These are phyloP conservation scores for Aurelia aurita complex sp. Pacific DNA, from an alignment of 30 jellyfish, hydroid and myxozoan species.

Conservation along the genomic window DNA sequence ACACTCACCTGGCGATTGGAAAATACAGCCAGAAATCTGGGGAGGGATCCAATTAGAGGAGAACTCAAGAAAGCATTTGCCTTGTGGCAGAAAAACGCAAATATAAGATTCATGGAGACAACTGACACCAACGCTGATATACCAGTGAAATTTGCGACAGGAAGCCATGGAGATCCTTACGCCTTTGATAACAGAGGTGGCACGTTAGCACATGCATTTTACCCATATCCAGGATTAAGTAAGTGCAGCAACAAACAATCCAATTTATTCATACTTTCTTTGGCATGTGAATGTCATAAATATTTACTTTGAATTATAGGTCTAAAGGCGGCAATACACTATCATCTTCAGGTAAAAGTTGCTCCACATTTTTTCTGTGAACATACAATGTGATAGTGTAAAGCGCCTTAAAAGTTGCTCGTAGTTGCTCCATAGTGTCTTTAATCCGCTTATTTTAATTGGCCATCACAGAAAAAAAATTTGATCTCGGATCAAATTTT, in stretches of 20 bases:
- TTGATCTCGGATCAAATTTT: too few relatives aligned
- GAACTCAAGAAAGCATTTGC: constrained; percentile 63
- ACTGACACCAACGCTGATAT: constrained; percentile 32
- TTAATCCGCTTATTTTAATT: too few relatives aligned
- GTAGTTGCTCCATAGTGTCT: too few relatives aligned
- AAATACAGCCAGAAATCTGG: constrained; percentile 50
- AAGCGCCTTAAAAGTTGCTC: too few relatives aligned
- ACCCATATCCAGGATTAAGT: constrained; percentile 72
- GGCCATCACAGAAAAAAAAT: too few relatives aligned
- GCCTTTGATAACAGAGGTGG: constrained; percentile 82
- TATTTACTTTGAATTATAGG: too few relatives aligned
- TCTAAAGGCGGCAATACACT: too few relatives aligned
- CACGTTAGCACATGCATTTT: constrained; percentile 87
- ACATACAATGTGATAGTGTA: too few relatives aligned
- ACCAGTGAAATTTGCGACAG: constrained; percentile 48
- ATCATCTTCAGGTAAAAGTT: too few relatives aligned
- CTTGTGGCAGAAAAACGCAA: constrained; percentile 66
- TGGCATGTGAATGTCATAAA: neutral
- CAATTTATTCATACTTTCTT: neutral
- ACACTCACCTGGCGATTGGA: constrained; percentile 72
- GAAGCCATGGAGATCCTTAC: constrained; percentile 73
- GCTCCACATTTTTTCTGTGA: too few relatives aligned
- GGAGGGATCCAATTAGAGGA: constrained; percentile 47
- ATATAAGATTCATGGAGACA: constrained; percentile 58
- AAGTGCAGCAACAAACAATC: neutral